Percentiles rank a stretch among this genome's conserved stretches.
Conservation (phyloP, 2,797 vertebrate genomes). For the Poeciliopsis infans region DNA sequence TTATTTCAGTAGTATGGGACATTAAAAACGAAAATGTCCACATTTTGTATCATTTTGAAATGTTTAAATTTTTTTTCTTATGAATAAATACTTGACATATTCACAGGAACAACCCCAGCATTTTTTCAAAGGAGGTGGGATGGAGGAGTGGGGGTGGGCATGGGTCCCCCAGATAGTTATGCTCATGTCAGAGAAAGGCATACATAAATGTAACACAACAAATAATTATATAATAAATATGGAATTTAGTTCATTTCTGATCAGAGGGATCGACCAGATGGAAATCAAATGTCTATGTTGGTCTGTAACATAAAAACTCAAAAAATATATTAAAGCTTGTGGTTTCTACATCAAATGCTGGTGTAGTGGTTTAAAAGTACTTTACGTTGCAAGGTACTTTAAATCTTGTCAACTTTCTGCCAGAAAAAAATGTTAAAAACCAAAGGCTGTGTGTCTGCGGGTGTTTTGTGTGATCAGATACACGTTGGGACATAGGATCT, state of each 20-base stretch:
- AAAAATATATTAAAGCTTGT: too few relatives aligned
- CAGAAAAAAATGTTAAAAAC: background rate
- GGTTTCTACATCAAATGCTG: too few relatives aligned
- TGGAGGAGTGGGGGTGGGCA: too few relatives aligned
- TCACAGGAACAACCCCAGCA: background rate
- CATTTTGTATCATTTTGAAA: background rate
- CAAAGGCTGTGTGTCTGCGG: background rate
- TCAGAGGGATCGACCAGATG: background rate
- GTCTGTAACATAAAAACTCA: background rate
- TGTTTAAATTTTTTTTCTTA: background rate
- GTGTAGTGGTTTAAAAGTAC: background rate
- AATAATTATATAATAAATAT: background rate
- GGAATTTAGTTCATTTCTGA: background rate
- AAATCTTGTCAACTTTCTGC: background rate
- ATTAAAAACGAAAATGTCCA: background rate
- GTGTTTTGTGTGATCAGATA: slow-evolving; percentile 18
- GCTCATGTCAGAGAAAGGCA: too few relatives aligned
- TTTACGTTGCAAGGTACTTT: background rate
- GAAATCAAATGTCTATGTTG: background rate
- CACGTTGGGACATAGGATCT: slow-evolving; percentile 58
- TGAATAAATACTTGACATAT: background rate
- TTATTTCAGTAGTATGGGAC: background rate
- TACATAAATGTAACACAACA: too few relatives aligned
- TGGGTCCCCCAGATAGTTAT: too few relatives aligned
- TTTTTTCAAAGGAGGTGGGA: too few relatives aligned